Conservation (phyloP, 2,888 invertebrate species). For the Punctoribates punctum region DNA sequence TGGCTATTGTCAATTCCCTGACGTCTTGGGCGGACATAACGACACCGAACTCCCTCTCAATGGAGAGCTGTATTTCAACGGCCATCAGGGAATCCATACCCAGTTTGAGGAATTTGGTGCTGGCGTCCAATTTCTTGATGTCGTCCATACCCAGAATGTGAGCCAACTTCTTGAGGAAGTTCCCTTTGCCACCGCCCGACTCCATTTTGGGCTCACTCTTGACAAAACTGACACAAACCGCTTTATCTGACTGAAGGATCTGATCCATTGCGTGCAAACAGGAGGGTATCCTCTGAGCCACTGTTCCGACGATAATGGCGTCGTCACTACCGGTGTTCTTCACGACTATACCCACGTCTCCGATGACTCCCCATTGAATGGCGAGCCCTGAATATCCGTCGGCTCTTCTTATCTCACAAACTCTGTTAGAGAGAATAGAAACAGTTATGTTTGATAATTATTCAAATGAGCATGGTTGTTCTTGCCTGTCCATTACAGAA, state of each 20-base stretch:
- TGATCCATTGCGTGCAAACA: slow-evolving; percentile 84
- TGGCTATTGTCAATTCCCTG: slow-evolving; percentile 72
- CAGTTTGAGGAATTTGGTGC: slow-evolving; percentile 80
- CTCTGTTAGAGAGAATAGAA: too few relatives aligned
- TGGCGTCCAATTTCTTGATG: slow-evolving; percentile 68
- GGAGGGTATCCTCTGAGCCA: slow-evolving; percentile 89
- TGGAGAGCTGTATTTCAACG: slow-evolving; percentile 93
- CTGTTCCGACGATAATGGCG: slow-evolving; percentile 86
- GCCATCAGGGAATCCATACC: slow-evolving; percentile 99
- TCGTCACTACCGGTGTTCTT: slow-evolving; percentile 83
- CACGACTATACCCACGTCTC: slow-evolving; percentile 62
- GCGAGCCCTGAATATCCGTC: slow-evolving; percentile 73
- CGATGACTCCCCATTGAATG: slow-evolving; percentile 98
- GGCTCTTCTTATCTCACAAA: slow-evolving; percentile 81
- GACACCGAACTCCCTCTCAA: slow-evolving; percentile 87
- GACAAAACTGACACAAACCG: slow-evolving; percentile 71
- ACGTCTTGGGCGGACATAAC: slow-evolving; percentile 87
- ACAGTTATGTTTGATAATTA: too few relatives aligned
- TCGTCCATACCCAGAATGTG: slow-evolving; percentile 71
- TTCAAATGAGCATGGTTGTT: too few relatives aligned
- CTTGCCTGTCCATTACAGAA: slow-evolving; percentile 90
- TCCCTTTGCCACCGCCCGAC: slow-evolving; percentile 35
- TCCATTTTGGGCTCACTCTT: slow-evolving; percentile 18
- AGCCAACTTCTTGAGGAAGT: slow-evolving; percentile 40
- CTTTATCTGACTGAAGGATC: slow-evolving; percentile 84